Evolutionary conservation across 2,888 invertebrate genomes (phyloP).

Genomic region (Drosophila paranaensis): DNA sequence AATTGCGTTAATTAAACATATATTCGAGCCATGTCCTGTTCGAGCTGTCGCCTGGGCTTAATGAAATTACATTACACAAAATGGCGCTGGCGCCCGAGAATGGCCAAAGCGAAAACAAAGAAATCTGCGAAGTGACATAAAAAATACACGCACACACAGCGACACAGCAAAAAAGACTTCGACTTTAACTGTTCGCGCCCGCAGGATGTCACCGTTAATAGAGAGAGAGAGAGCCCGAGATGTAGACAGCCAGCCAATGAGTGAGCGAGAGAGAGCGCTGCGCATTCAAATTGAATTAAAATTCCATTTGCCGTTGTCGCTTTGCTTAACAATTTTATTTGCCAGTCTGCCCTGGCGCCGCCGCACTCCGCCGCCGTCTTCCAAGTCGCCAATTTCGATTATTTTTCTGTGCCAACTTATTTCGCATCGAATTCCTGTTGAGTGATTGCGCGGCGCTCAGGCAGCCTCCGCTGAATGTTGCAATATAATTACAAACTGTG

Average conservation of each 20-base stretch:
- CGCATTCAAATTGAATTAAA: conserved; percentile 76
- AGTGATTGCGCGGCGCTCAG: conserved; percentile 38
- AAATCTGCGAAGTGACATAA: conserved; percentile 46
- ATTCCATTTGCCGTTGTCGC: conserved; percentile 75
- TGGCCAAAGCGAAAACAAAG: conserved; percentile 41
- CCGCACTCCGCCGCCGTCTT: neutral
- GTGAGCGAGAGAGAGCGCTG: neutral
- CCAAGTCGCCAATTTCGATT: conserved; percentile 42
- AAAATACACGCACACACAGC: conserved; percentile 26
- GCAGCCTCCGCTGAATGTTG: conserved; percentile 36
- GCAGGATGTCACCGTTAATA: conserved; percentile 40
- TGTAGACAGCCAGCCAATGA: neutral
- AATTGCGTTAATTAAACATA: conserved; percentile 58
- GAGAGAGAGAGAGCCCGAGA: neutral
- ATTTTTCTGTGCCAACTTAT: conserved; percentile 42
- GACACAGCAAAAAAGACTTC: conserved; percentile 16
- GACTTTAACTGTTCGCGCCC: conserved; percentile 27
- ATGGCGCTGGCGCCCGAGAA: conserved; percentile 39
- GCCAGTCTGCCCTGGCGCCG: conserved; percentile 14
- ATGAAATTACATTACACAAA: conserved; percentile 70
- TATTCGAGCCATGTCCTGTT: conserved; percentile 35
- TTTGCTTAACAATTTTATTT: conserved; percentile 72
- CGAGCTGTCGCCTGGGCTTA: conserved; percentile 44
- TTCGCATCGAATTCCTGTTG: conserved; percentile 44
- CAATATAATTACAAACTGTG: conserved; percentile 51